Base-by-base conservation (phyloP, 2,888 invertebrate species). In the Norana najaformis region DNA sequence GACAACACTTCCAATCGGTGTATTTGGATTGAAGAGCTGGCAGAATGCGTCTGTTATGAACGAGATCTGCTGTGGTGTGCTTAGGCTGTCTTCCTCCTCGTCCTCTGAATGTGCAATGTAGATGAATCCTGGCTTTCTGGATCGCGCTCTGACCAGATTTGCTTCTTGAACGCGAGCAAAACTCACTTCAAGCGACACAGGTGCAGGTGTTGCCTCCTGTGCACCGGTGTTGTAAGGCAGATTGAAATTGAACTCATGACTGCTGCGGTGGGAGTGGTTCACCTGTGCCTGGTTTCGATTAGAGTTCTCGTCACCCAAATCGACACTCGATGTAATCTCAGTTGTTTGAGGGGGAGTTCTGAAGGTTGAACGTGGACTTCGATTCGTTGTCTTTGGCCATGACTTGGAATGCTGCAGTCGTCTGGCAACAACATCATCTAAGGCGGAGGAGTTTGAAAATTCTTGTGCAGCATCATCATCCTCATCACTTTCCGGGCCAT, bases 41-140 rank as follows among this genome's bases (percentile, higher is more conserved):
- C 90, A 91, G 20, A 92, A 90, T 13, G 92, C 89, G n/a, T 90
- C 91, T 0, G 92, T 92, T 41, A 92, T 90, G 53, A 90, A 92
- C 20, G 92, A 89, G n/a, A 91, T 83, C 30, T 90, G 89, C 88
- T 36, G 38, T n/a, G 82, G 37, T 90, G 83, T 82, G 30, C 23
- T 18, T 30, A 35, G 69, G n/a, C 35, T 88, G 23, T 37, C 47
- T 35, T 83, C 83, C 53, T 36, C 47, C 8, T 85, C 85, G 85
- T 85, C 85, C 85, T 85, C 85, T 13, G 83, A 89, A 34, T 83
- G n/a, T n/a, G 47, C 34, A 18, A 47, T 39, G 88, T 88, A 47
- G 39, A 47, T 88, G 88, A 34, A 39, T 6, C 41, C 88, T 14
- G 88, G 39, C 20, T n/a, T n/a, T n/a, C 34, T 88, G 5, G 88